Percentiles rank a stretch among this genome's conserved stretches.
phyloP scores from a whole-genome alignment of 2,797 vertebrate species.

The Hipposideros larvatus region DNA sequence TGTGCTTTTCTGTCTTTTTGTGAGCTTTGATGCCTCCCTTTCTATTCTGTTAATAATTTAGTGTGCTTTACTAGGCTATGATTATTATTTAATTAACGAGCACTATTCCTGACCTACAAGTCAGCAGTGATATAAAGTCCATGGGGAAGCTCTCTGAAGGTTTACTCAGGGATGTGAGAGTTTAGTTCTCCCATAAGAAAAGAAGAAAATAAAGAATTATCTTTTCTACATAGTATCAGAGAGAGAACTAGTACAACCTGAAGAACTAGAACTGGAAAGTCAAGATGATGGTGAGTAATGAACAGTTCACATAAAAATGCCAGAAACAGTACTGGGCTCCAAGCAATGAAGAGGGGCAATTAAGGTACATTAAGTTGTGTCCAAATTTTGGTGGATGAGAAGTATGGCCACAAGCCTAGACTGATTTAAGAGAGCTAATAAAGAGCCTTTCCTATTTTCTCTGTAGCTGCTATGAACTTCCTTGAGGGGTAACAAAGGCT shows the following conservation, averaged over 20 bases:
- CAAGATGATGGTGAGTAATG: constrained; percentile 14
- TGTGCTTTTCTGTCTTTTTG: constrained; percentile 36
- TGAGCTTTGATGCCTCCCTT: constrained; percentile 8
- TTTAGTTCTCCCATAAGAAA: constrained; percentile 32
- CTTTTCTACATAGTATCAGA: background rate
- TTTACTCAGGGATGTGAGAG: background rate
- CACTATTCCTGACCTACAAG: background rate
- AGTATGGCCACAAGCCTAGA: constrained; percentile 20
- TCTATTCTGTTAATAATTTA: constrained; percentile 20
- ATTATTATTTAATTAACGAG: background rate
- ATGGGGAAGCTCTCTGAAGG: background rate
- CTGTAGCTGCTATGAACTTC: constrained; percentile 52
- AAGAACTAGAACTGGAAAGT: constrained; percentile 48
- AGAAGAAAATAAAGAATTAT: constrained; percentile 41
- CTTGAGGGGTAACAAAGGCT: constrained; percentile 57
- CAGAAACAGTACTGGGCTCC: constrained; percentile 34
- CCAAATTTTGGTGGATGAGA: background rate
- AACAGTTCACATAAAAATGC: constrained; percentile 56
- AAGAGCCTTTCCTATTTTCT: constrained; percentile 58
- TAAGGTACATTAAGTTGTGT: constrained; percentile 6
- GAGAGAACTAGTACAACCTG: background rate
- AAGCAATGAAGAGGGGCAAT: constrained; percentile 17
- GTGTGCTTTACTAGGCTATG: background rate
- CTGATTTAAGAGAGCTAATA: constrained; percentile 2
- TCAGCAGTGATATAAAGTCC: background rate